phyloP scores from a whole-genome alignment of 2,113 vertebrate species.

The Vombatus ursinus region DNA sequence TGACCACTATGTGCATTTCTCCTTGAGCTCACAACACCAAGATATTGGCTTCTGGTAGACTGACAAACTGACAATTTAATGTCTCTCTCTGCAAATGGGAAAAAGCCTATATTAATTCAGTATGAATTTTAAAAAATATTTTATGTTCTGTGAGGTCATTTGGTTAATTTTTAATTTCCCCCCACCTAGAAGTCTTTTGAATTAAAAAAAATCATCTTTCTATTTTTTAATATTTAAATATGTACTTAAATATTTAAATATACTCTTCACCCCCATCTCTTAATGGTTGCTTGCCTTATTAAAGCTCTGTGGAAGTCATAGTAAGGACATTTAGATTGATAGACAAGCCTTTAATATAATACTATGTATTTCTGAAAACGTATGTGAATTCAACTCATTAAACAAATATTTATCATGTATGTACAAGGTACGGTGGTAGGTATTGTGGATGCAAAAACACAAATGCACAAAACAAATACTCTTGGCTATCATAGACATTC shows the following conservation, averaged over 20 bases:
- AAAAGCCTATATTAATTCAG: background rate
- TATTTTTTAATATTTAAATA: background rate
- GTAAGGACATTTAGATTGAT: background rate
- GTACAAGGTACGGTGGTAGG: background rate
- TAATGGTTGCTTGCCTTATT: background rate
- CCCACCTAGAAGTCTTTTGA: no score
- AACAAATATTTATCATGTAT: background rate
- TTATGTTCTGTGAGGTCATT: background rate
- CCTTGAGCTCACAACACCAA: background rate
- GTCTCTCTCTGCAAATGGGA: background rate
- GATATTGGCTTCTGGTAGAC: background rate
- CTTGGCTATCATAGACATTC: background rate
- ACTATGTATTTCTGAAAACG: background rate
- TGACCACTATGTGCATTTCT: background rate
- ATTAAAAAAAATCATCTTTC: background rate
- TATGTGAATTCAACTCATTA: background rate
- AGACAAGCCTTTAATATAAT: background rate
- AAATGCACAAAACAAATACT: background rate
- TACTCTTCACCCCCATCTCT: background rate
- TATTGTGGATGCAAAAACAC: background rate
- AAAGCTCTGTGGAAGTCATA: background rate
- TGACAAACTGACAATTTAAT: background rate
- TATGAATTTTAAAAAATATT: background rate
- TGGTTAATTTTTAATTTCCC: background rate
- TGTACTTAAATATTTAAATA: background rate